Evolutionary conservation across 1,140 invertebrate species (phyloP), one percentile per base, ranked within the genome.

Genomic region (Drepana arcuata): DNA sequence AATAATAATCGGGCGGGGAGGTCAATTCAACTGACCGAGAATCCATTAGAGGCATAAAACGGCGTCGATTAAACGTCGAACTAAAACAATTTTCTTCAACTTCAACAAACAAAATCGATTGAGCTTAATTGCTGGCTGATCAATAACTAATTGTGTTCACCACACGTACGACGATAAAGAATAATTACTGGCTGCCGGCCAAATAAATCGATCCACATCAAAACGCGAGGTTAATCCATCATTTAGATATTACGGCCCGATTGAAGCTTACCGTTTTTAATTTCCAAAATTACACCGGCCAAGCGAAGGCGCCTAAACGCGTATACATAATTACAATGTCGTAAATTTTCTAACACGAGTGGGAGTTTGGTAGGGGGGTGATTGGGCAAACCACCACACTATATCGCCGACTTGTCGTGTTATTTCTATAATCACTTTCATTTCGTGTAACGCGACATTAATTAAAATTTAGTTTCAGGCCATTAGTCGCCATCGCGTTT

Each of bases 391-490:
- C 41, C 48, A 33, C 41, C 48, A 31, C 32, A 25, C 41, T 52
- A 49, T 43, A 49, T 43, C 41, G 40, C 36, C 55, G 46, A 56
- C 58, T 62, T 69, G 66, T 75, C 74, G 72, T 69, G 68, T 77
- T 74, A 79, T 66, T 73, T 71, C 60, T 66, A 62, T 81, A 79
- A 82, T 82, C 73, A 79, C 69, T 74, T 75, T 65, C 65, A 78
- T 81, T 80, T 45, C 62, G 55, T 78, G 71, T 71, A 77, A 77
- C 77, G 72, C 74, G 73, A 75, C 71, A 79, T 77, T 82, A 82
- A 82, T 82, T 82, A 82, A 82, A 82, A 77, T 82, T 82, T 82
- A 78, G 78, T 78, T 82, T 80, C 74, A 75, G 73, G 47, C 78
- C 78, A 82, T 82, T 82, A 79, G 78, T 71, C 58, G 58, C 66